These are phyloP conservation scores for Probosciger aterrimus DNA, from an alignment of 2,113 vertebrate genomes.

Conservation along the genomic window DNA sequence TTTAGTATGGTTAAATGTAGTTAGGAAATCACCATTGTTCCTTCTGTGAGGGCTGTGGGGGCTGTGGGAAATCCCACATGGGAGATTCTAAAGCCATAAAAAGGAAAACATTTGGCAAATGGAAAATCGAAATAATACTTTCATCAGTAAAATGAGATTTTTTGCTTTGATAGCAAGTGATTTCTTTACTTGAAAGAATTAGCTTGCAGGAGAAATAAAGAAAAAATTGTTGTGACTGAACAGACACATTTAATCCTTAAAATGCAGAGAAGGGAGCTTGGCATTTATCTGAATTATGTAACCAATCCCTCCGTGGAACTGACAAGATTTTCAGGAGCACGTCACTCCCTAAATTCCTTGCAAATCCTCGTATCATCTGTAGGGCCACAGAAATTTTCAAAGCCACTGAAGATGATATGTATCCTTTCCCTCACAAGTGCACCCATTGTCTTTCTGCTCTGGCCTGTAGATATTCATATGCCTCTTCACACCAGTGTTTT, in stretches of 20 bases:
- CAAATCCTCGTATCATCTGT: background rate
- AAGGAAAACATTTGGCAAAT: background rate
- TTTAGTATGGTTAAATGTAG: background rate
- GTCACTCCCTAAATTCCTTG: background rate
- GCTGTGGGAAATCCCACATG: background rate
- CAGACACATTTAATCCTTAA: constrained; percentile 32
- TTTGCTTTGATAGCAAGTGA: background rate
- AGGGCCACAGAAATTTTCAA: background rate
- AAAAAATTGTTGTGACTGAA: background rate
- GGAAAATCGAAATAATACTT: background rate
- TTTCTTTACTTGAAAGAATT: background rate
- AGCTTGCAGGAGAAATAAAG: background rate
- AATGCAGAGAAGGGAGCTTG: constrained; percentile 11
- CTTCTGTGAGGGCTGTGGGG: background rate
- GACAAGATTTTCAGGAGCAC: constrained; percentile 41
- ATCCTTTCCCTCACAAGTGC: background rate
- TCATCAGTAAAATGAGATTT: background rate
- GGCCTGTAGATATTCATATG: background rate
- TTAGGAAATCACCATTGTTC: background rate
- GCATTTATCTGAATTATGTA: constrained; percentile 60
- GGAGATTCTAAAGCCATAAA: background rate
- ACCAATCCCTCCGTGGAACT: constrained; percentile 40
- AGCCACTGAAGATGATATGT: background rate
- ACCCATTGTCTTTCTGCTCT: accelerated
- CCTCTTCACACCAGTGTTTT: background rate